phyloP scores from a whole-genome alignment of 2,888 invertebrate genomes.

The Uropetala carovei region DNA sequence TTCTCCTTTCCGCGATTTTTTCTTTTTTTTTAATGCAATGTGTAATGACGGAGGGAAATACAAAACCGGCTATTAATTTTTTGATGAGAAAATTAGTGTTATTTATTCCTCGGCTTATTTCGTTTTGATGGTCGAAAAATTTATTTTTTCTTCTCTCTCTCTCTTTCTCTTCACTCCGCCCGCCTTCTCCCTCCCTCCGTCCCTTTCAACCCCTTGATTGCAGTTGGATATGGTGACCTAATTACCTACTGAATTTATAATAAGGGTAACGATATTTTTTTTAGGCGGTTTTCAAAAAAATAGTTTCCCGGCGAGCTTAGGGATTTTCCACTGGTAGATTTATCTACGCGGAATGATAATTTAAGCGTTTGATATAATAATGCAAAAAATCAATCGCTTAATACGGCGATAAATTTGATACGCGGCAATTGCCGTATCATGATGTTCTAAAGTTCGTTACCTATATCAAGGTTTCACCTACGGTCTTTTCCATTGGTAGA shows the following conservation, averaged over 20 bases:
- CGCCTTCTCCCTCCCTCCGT: not conserved
- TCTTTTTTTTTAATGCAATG: not conserved
- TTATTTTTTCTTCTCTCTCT: not conserved
- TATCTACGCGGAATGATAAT: not conserved
- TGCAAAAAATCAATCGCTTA: not conserved
- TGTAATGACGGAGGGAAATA: not conserved
- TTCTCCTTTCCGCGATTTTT: no score
- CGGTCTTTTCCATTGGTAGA: no score
- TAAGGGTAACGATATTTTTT: not conserved
- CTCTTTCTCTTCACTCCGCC: not conserved
- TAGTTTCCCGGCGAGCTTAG: not conserved
- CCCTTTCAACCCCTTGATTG: not conserved
- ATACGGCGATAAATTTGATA: no score
- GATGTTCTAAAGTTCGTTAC: no score
- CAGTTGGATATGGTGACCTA: conserved; percentile 46
- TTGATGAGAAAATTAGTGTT: conserved; percentile 52
- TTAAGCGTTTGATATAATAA: not conserved
- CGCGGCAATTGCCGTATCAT: no score
- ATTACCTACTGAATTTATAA: conserved; percentile 59
- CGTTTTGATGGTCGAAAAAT: conserved; percentile 26
- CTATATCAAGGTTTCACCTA: no score
- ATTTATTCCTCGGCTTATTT: conserved; percentile 23
- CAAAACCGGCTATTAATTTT: conserved; percentile 54
- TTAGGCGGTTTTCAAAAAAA: not conserved
- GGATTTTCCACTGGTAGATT: not conserved